Evolutionary conservation across 2,797 vertebrate species (phyloP), one percentile per base, ranked within the genome.

Genomic region (Urosaurus nigricauda): DNA sequence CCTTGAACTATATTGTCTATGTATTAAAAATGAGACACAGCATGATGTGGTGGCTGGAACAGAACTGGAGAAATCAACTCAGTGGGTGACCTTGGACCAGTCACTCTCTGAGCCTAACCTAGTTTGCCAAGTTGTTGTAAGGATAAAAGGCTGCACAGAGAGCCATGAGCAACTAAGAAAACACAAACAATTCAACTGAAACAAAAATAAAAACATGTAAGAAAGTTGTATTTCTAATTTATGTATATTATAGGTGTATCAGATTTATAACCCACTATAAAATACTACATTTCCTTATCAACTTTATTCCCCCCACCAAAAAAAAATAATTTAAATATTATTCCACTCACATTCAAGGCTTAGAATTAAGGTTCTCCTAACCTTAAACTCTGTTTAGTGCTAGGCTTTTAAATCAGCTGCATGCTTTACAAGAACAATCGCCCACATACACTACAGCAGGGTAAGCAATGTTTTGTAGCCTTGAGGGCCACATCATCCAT

Each of bases 11-110:
- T 51, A 0, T 29, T n/a, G 51, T 26, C 43, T 63, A 37, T 37
- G 89, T 83, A 92, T 75, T 58, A 74, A 26, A 29, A 32, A 56
- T 29, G 13, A 85, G 24, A 74, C n/a, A 84, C 51, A 79, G 77
- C 77, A 79, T 53, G 16, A 29, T 53, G 47, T 79, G 29, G 77
- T 24, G 68, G 47, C 11, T 73, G 83, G 70, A 84, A 17, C 35
- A 37, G 37, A n/a, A 29, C 37, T 58, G 56, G 24, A 16, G 16
- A 51, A 14, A 40, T 37, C 73, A 12, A 40, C 16, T 60, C 16
- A 85, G 21, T 85, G 56, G 37, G 26, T 40, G 51, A 58, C 35
- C 24, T 58, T 60, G 16, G 37, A 21, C 26, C 14, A 75, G 14
- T n/a, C 37, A 53, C 51, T 77, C 74, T 77, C 53, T 85, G 26